A percentile compares a stretch with the other conserved stretches of the same genome.
phyloP scores from a whole-genome alignment of 2,797 vertebrate genomes.

The Bucorvus abyssinicus region DNA sequence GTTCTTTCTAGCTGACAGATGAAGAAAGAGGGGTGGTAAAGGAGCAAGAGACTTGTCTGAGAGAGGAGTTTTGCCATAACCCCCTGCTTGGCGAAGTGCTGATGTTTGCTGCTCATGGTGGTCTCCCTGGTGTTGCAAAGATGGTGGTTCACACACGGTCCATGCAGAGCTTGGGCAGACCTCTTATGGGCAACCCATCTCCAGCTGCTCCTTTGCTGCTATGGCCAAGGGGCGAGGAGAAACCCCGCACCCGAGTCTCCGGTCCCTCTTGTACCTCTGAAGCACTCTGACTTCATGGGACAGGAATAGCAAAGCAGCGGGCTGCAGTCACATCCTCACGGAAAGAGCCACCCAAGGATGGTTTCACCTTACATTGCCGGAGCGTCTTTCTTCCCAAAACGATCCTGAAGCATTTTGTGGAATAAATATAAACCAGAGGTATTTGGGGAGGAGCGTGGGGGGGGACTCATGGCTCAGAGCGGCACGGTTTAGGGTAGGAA shows the following conservation, averaged over 20 bases:
- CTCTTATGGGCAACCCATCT: not conserved
- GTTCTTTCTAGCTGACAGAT: not conserved
- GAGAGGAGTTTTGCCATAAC: not conserved
- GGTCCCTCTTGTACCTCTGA: not conserved
- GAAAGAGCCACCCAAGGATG: not conserved
- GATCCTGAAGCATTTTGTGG: not conserved
- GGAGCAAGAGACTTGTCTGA: not conserved
- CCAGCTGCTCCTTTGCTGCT: not conserved
- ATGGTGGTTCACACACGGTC: not conserved
- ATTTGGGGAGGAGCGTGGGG: not conserved
- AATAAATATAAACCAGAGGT: not conserved
- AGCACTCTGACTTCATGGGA: not conserved
- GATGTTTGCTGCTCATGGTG: not conserved
- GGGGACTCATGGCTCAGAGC: not conserved
- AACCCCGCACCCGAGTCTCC: not conserved
- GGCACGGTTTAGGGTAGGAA: not conserved
- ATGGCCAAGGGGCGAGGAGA: not conserved
- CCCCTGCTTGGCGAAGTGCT: accelerated
- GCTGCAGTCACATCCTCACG: not conserved
- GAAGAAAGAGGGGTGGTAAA: not conserved
- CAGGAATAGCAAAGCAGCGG: not conserved
- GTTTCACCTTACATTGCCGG: not conserved
- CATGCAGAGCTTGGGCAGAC: accelerated
- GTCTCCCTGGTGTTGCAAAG: not conserved
- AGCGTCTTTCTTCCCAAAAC: not conserved